A percentile compares a stretch with the other conserved stretches of the same genome.
Evolutionary conservation across 2,888 invertebrate species (phyloP).

Genomic region (Acrobasis suavella): DNA sequence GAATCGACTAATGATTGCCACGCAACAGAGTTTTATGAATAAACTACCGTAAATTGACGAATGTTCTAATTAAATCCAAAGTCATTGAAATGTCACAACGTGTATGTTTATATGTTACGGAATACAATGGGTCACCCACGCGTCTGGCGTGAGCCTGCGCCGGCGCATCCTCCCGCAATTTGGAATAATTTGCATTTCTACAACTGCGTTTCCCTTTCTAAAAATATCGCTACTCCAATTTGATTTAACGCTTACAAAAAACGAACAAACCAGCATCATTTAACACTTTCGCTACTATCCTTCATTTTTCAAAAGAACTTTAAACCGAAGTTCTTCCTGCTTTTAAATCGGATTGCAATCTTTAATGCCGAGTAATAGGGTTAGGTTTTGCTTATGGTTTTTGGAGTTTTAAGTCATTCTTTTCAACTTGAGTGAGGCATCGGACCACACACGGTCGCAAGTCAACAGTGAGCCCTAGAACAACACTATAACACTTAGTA

Average conservation of each 20-base stretch:
- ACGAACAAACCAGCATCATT: conserved; percentile 60
- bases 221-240: conserved; percentile 58
- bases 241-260: conserved; percentile 52
- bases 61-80: conserved; percentile 55
- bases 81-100: conserved; percentile 59
- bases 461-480: conserved; percentile 75
- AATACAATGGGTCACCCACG: conserved; percentile 78
- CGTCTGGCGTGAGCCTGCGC: conserved; percentile 61
- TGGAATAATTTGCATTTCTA: conserved; percentile 70
- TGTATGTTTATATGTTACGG: conserved; percentile 57
- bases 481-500: conserved; percentile 78
- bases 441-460: conserved; percentile 78
- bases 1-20: background rate
- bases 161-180: conserved; percentile 64
- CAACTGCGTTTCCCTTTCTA: conserved; percentile 47
- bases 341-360: conserved; percentile 36
- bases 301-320: conserved; percentile 65
- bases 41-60: conserved; percentile 10
- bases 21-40: conserved; percentile 1
- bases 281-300: conserved; percentile 78
- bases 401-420: conserved; percentile 40
- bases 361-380: conserved; percentile 40
- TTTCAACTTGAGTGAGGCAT: conserved; percentile 39
- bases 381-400: conserved; percentile 39
- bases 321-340: conserved; percentile 47